Percentiles rank a stretch among this genome's conserved stretches.
phyloP scores from a whole-genome alignment of 2,797 vertebrate genomes.

The Pelodytes ibericus region DNA sequence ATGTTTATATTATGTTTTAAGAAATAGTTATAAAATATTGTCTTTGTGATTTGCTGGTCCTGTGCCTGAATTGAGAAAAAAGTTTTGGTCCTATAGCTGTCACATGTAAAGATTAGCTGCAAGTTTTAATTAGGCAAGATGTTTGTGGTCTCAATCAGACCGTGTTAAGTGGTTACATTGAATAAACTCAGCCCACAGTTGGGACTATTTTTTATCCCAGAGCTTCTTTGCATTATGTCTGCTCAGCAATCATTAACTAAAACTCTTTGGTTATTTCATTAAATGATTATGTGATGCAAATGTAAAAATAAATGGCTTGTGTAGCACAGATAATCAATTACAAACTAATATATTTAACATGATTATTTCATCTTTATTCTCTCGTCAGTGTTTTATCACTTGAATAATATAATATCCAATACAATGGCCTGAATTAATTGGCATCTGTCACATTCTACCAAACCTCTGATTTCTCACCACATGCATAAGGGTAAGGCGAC shows the following conservation, averaged over 20 bases:
- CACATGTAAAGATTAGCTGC: constrained; percentile 32
- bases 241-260: constrained; percentile 27
- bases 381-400: no score
- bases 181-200: constrained; percentile 23
- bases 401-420: no score
- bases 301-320: not conserved
- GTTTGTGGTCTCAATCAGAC: constrained; percentile 37
- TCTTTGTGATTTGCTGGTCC: no score
- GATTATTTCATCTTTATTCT: no score
- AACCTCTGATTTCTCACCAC: no score
- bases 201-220: constrained; percentile 31
- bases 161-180: not conserved
- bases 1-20: no score
- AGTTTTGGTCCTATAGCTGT: constrained; percentile 34
- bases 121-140: constrained; percentile 36
- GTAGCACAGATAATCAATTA: not conserved
- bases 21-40: no score
- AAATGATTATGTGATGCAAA: constrained; percentile 3
- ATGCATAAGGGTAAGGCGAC: no score
- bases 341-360: not conserved
- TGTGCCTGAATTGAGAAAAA: not conserved
- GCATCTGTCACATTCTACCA: no score
- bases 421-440: no score
- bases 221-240: constrained; percentile 39
- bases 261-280: constrained; percentile 26